A percentile compares a stretch with the other conserved stretches of the same genome.
These are phyloP conservation scores for Pygoscelis adeliae DNA, from an alignment of 2,113 vertebrate species.

Conservation along the genomic window DNA sequence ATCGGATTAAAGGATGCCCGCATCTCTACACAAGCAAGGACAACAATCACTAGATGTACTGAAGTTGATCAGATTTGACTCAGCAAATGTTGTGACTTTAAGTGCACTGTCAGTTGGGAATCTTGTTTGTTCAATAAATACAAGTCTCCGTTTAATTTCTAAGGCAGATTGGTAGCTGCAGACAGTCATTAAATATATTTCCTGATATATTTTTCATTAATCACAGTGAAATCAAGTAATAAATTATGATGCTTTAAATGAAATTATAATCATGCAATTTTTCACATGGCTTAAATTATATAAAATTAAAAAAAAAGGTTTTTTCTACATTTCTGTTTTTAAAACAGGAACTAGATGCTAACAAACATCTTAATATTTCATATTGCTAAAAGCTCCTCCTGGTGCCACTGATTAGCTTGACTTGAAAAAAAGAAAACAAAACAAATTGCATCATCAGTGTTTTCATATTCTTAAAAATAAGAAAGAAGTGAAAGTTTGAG, in stretches of 20 bases:
- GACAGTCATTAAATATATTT: slow-evolving; percentile 54
- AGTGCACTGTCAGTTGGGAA: not conserved
- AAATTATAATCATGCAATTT: not conserved
- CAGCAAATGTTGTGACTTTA: slow-evolving; percentile 19
- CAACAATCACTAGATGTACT: slow-evolving; percentile 44
- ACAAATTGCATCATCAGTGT: not conserved
- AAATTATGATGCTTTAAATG: slow-evolving; percentile 10
- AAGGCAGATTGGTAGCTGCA: slow-evolving; percentile 22
- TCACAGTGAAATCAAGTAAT: slow-evolving; percentile 25
- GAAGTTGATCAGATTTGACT: slow-evolving; percentile 18
- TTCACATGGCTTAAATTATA: not conserved
- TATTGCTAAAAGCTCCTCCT: not conserved
- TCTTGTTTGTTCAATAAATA: slow-evolving; percentile 51
- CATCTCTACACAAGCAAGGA: not conserved
- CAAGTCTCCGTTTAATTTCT: not conserved
- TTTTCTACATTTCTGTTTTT: not conserved
- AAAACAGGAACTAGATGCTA: not conserved
- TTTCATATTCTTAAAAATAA: slow-evolving; percentile 63
- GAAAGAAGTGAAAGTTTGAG: slow-evolving; percentile 53
- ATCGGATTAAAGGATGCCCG: not conserved
- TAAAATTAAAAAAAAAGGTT: not conserved
- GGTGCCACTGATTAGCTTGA: not conserved
- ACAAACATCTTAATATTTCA: not conserved
- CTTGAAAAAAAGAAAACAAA: not conserved
- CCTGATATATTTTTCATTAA: slow-evolving; percentile 37